Evolutionary conservation across 2,797 vertebrate genomes (phyloP), one percentile per base, ranked within the genome.

Genomic region (Catamblyrhynchus diadema): DNA sequence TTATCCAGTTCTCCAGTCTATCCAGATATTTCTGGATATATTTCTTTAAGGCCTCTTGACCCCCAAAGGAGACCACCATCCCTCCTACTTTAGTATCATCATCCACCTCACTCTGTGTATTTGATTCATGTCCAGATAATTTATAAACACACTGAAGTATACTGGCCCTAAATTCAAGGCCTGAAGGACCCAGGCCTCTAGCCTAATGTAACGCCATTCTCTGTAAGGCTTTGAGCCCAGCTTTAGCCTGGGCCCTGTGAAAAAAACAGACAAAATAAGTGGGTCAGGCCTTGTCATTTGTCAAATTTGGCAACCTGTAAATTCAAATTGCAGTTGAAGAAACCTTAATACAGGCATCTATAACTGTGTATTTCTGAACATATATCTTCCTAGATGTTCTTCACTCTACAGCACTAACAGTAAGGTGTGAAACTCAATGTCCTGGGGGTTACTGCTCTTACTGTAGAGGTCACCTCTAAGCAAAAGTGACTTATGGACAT

Each of bases 221-320:
- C 23, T 25, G 1, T 8, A 30, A 75, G 0, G 0, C 3, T n/a
- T 18, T 50, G 28, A 57, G 14, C 21, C 17, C 16, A 30, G 4
- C 17, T 62, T 75, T 59, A 60, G 35, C 4, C 14, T 5, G 5
- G 12, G 6, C 2, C 8, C 2, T 4, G 23, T 28, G 7, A 61
- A 81, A 9, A 11, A 39, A 51, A 3, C 3, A 69, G 23, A 33
- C 0, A 12, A 28, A 48, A 48, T 5, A 73, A 72, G 4, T 33
- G 14, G 2, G 25, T 39, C 22, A 44, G 32, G 8, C 5, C 17
- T 70, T 73, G 19, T 4, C 11, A 30, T 78, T 64, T 53, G 9
- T 23, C 14, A 85, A 23, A 47, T 64, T 81, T 48, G 22, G 11
- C 22, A 69, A 25, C 8, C 15, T 66, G 7, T 27, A 73, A 66